A percentile compares a stretch with the other conserved stretches of the same genome.
phyloP scores from a whole-genome alignment of 2,113 vertebrate species.

The Tragelaphus imberbis region DNA sequence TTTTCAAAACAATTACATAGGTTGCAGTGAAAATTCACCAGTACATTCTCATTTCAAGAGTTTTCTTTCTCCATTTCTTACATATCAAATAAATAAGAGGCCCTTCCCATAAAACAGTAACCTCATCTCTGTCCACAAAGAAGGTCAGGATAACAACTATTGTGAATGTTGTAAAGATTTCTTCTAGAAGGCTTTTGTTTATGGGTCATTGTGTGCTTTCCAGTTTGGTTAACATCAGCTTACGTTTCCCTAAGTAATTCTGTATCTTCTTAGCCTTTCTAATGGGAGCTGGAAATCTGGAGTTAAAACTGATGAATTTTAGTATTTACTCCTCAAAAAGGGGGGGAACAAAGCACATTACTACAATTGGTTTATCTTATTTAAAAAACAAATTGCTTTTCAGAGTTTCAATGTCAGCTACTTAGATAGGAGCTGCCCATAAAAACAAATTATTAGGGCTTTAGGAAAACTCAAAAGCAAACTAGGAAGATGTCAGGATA shows the following conservation, averaged over 20 bases:
- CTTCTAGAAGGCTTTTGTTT: background rate
- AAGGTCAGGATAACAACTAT: background rate
- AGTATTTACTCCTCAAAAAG: background rate
- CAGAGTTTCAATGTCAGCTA: conserved; percentile 22
- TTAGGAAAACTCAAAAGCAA: background rate
- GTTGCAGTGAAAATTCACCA: background rate
- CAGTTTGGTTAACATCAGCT: background rate
- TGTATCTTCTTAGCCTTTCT: conserved; percentile 12
- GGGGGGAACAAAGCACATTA: background rate
- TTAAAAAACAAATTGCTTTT: background rate
- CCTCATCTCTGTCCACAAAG: background rate
- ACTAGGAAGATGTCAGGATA: background rate
- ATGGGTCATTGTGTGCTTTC: background rate
- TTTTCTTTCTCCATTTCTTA: conserved; percentile 19
- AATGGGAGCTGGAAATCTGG: background rate
- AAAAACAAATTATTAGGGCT: background rate
- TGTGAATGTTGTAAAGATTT: conserved; percentile 28
- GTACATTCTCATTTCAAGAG: background rate
- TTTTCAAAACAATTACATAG: background rate
- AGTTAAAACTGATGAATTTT: background rate
- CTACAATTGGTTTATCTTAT: background rate
- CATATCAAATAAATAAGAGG: background rate
- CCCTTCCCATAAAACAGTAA: background rate
- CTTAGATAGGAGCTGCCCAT: background rate
- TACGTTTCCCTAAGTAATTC: background rate